A percentile compares a stretch with the other conserved stretches of the same genome.
Evolutionary conservation across 2,797 vertebrate genomes (phyloP).

Genomic region (Takifugu rubripes): DNA sequence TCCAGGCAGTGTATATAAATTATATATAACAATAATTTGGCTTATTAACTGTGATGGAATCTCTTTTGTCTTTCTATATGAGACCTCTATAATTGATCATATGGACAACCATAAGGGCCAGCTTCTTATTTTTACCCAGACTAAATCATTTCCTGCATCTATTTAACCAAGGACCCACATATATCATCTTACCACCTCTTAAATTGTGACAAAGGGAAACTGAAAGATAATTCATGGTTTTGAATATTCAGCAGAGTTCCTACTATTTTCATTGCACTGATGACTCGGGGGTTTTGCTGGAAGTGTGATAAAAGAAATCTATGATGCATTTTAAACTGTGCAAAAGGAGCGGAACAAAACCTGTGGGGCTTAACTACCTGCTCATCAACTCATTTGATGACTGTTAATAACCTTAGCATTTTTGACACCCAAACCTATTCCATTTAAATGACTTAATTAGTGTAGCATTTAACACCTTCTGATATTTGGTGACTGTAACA

Average conservation of each 20-base stretch:
- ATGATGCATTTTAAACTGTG: too few species aligned
- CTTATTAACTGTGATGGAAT: not conserved
- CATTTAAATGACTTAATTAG: too few species aligned
- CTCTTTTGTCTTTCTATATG: not conserved
- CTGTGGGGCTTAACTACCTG: too few species aligned
- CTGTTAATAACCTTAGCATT: too few species aligned
- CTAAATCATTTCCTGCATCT: constrained; percentile 7
- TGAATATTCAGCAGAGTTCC: constrained; percentile 47
- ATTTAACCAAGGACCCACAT: constrained; percentile 14
- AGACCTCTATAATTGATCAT: constrained; percentile 6
- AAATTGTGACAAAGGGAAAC: constrained; percentile 25
- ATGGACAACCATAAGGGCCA: not conserved
- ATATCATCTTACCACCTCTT: constrained; percentile 4
- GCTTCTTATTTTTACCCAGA: not conserved
- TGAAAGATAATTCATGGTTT: constrained; percentile 42
- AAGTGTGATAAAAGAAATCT: not conserved
- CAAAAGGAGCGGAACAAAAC: too few species aligned
- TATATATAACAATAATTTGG: too few species aligned
- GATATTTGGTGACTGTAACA: too few species aligned
- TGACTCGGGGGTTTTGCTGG: constrained; percentile 39
- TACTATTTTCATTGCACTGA: constrained; percentile 18
- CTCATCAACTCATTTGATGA: too few species aligned
- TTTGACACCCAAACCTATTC: too few species aligned
- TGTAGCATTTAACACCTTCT: too few species aligned
- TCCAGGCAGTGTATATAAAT: too few species aligned